phyloP scores from a whole-genome alignment of 1,140 invertebrate species.

The Solenopsis fugax region DNA sequence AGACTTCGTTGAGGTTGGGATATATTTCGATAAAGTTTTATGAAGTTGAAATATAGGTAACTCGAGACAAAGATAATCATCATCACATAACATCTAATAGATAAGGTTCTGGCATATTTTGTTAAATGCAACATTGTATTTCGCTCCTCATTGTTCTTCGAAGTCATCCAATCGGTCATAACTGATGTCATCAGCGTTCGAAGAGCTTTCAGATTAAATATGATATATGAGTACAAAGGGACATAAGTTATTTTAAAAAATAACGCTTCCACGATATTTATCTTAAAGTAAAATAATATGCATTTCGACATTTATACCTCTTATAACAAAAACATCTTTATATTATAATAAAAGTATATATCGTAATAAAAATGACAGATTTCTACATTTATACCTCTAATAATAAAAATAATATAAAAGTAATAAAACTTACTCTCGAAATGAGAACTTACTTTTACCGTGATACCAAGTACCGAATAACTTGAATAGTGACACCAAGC shows the following conservation, averaged over 20 bases:
- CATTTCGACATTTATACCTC: not conserved
- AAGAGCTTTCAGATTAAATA: conserved; percentile 15
- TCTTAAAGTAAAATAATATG: not conserved
- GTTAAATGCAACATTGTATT: conserved; percentile 14
- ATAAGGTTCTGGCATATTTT: not conserved
- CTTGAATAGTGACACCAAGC: not conserved
- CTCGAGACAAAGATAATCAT: not conserved
- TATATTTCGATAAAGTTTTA: not conserved
- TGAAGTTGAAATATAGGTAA: not conserved
- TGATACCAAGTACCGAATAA: conserved; percentile 22
- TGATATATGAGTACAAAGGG: not conserved
- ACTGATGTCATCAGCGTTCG: conserved; percentile 24
- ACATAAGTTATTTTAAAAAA: not conserved
- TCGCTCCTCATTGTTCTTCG: not conserved
- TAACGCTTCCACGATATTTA: not conserved
- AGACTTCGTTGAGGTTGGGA: not conserved
- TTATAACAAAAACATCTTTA: too few relatives aligned
- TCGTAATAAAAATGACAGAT: too few relatives aligned
- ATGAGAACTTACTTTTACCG: conserved; percentile 10
- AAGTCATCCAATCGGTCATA: conserved; percentile 16
- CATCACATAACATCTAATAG: not conserved
- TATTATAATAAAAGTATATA: too few relatives aligned
- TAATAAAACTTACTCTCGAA: not conserved
- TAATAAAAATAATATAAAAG: not conserved
- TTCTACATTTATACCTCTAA: too few relatives aligned